A percentile compares a stretch with the other conserved stretches of the same genome.
These are phyloP conservation scores for Grapholita molesta DNA, from an alignment of 1,140 invertebrate species.

Conservation along the genomic window DNA sequence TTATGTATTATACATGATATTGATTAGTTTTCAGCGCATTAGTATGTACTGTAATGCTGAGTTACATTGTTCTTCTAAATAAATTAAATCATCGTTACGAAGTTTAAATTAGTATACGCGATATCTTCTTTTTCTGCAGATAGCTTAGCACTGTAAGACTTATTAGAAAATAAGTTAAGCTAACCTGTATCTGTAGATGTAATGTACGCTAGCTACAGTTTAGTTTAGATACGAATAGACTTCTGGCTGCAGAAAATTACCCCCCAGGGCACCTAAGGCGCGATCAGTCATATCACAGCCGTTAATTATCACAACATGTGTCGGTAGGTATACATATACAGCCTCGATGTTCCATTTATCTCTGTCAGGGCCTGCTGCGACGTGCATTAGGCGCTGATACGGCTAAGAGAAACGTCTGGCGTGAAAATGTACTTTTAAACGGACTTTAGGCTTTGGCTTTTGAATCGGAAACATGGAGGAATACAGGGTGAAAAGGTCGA, in stretches of 20 bases:
- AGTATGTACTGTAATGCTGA: too few species aligned
- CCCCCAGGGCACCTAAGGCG: not conserved
- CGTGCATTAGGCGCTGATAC: conserved; percentile 51
- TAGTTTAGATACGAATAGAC: not conserved
- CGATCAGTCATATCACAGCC: not conserved
- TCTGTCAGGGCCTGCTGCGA: conserved; percentile 42
- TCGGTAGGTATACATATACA: not conserved
- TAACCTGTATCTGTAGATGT: not conserved
- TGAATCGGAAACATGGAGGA: conserved; percentile 26
- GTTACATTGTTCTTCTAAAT: too few species aligned
- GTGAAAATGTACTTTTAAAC: conserved; percentile 16
- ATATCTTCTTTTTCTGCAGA: too few species aligned
- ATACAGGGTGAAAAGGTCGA: too few species aligned
- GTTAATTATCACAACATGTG: conserved; percentile 29
- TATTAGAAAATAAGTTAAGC: too few species aligned
- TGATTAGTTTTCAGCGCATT: too few species aligned
- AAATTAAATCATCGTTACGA: too few species aligned
- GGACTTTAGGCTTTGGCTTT: not conserved
- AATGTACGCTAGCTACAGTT: not conserved
- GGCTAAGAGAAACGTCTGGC: conserved; percentile 54
- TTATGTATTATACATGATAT: too few species aligned
- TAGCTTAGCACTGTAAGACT: too few species aligned
- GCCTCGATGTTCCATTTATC: conserved; percentile 41
- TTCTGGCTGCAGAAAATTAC: not conserved
- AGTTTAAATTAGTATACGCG: too few species aligned